Evolutionary conservation across 53 echinoderm and acorn worm species (phyloP).

Genomic region (Echinometra lucunter): DNA sequence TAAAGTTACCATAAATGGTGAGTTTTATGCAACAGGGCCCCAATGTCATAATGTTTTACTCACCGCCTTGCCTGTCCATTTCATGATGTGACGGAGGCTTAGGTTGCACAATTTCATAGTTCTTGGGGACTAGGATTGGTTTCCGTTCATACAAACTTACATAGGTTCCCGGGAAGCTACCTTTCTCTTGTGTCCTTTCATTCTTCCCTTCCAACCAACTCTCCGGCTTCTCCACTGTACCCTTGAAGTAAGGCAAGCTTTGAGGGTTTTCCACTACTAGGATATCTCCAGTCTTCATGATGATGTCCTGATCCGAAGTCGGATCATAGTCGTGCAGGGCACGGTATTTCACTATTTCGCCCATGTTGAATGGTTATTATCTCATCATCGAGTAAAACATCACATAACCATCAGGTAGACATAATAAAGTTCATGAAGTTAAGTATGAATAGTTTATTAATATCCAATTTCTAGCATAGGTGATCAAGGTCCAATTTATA

Average conservation of each 20-base stretch:
- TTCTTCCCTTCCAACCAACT: conserved; percentile 93
- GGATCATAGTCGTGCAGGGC: conserved; percentile 79
- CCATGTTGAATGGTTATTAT: conserved; percentile 65
- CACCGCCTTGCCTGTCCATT: not conserved
- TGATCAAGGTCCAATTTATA: not conserved
- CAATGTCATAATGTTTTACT: not conserved
- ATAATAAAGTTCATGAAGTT: not conserved
- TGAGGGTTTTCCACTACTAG: conserved; percentile 75
- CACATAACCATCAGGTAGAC: not conserved
- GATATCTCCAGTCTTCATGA: conserved; percentile 78
- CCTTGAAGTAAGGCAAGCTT: conserved; percentile 74
- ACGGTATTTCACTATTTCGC: conserved; percentile 79
- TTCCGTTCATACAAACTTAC: conserved; percentile 72
- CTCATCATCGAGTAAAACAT: not conserved
- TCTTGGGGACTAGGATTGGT: not conserved
- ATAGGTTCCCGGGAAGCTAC: conserved; percentile 93
- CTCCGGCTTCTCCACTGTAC: conserved; percentile 84
- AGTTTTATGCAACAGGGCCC: no score
- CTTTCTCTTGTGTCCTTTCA: conserved; percentile 84
- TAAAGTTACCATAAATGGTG: no score
- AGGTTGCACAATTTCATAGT: conserved; percentile 15
- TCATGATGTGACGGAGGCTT: not conserved
- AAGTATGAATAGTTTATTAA: not conserved
- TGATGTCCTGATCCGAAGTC: conserved; percentile 79
- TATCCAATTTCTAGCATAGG: not conserved